phyloP scores from a whole-genome alignment of 2,113 vertebrate species.

The Tetraodon nigroviridis region DNA sequence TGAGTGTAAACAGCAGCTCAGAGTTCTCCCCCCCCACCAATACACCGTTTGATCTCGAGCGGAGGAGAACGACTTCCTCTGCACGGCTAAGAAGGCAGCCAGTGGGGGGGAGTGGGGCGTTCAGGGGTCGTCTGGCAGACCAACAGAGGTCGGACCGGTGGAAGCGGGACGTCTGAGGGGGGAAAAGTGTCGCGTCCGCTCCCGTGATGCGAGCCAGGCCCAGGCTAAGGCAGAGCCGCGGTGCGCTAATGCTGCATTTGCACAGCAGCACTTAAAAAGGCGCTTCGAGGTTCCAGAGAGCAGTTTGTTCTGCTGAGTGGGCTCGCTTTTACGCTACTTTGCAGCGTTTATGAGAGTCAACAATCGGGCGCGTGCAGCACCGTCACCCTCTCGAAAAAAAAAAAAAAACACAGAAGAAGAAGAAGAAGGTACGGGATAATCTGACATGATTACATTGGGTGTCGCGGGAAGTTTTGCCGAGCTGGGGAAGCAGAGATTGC shows the following conservation, averaged over 20 bases:
- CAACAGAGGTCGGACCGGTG: too few relatives aligned
- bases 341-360: conserved; percentile 37
- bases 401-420: not conserved
- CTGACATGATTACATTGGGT: conserved; percentile 37
- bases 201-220: conserved; percentile 15
- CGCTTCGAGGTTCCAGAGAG: conserved; percentile 39
- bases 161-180: too few relatives aligned
- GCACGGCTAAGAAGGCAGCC: not conserved
- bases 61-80: conserved; percentile 21
- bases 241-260: conserved; percentile 44
- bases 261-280: conserved; percentile 42
- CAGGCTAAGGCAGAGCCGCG: conserved; percentile 15
- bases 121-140: too few relatives aligned
- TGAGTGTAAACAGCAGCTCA: conserved; percentile 29
- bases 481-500: not conserved
- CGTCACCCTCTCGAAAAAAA: not conserved
- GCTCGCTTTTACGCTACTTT: conserved; percentile 32
- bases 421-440: conserved; percentile 19
- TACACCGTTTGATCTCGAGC: conserved; percentile 30
- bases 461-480: conserved; percentile 35
- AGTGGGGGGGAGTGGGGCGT: not conserved
- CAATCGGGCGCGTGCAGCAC: conserved; percentile 32
- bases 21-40: not conserved
- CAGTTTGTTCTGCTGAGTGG: conserved; percentile 44
- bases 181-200: too few relatives aligned